Evolutionary conservation across 2,888 invertebrate genomes (phyloP).

Genomic region (Steromphala cineraria): DNA sequence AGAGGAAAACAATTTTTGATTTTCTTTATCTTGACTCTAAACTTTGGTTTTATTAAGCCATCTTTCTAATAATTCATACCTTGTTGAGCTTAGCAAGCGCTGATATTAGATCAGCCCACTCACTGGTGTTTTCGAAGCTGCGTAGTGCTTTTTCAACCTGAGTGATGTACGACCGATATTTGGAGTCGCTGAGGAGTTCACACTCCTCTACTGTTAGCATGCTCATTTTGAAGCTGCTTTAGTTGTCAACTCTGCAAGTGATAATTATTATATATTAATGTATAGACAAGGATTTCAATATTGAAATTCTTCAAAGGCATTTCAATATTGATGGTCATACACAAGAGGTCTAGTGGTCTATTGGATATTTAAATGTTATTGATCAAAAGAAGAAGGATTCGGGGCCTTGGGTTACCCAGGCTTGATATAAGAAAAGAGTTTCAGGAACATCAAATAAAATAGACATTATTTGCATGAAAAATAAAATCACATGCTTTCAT

Average conservation of each 20-base stretch:
- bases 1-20: no score
- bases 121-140: constrained; percentile 93
- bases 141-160: constrained; percentile 88
- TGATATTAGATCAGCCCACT: constrained; percentile 95
- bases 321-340: no score
- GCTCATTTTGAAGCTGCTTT: constrained; percentile 63
- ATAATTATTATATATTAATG: background rate
- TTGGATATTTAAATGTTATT: no score
- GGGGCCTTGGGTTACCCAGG: no score
- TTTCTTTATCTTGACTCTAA: no score
- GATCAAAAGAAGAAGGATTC: no score
- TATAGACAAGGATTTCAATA: no score
- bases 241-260: background rate
- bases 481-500: no score
- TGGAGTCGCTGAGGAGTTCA: constrained; percentile 87
- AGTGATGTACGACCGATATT: constrained; percentile 81
- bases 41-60: background rate
- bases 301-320: no score
- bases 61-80: constrained; percentile 77
- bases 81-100: constrained; percentile 92
- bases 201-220: constrained; percentile 83
- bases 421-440: background rate
- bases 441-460: background rate
- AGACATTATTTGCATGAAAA: no score
- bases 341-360: no score